These are phyloP conservation scores for Hypocryptadius cinnamomeus DNA, from an alignment of 2,113 vertebrate species.

Conservation along the genomic window DNA sequence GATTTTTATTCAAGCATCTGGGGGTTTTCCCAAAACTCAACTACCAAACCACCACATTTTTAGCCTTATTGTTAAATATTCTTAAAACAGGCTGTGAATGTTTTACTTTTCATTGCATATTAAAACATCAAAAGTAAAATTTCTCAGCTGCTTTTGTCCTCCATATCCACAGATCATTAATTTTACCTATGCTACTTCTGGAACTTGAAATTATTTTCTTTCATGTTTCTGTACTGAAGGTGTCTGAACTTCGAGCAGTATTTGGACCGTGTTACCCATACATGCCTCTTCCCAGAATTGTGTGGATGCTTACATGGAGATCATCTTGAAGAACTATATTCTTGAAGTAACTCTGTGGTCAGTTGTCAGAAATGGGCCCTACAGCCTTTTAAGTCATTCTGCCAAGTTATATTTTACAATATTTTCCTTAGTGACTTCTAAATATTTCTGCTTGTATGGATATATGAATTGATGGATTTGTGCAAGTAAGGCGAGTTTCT, in stretches of 20 bases:
- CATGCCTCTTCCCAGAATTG: fast-evolving
- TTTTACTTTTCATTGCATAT: background rate
- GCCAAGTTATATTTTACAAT: background rate
- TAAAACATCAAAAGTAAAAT: background rate
- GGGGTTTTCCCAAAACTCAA: background rate
- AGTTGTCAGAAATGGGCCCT: background rate
- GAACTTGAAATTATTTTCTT: background rate
- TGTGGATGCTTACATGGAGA: background rate
- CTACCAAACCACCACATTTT: background rate
- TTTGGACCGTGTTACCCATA: background rate
- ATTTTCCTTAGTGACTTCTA: background rate
- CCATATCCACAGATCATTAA: background rate
- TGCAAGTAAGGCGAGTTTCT: background rate
- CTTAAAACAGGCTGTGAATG: background rate
- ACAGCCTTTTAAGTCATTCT: background rate
- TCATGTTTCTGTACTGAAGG: background rate
- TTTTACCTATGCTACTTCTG: background rate
- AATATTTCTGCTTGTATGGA: background rate
- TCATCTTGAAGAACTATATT: background rate
- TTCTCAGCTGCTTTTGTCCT: background rate
- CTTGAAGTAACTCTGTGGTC: background rate
- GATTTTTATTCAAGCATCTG: background rate
- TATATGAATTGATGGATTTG: background rate
- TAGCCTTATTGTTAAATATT: background rate
- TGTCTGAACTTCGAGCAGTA: background rate